Evolutionary conservation across 2,797 vertebrate genomes (phyloP).

Genomic region (Adelosebastes latens): DNA sequence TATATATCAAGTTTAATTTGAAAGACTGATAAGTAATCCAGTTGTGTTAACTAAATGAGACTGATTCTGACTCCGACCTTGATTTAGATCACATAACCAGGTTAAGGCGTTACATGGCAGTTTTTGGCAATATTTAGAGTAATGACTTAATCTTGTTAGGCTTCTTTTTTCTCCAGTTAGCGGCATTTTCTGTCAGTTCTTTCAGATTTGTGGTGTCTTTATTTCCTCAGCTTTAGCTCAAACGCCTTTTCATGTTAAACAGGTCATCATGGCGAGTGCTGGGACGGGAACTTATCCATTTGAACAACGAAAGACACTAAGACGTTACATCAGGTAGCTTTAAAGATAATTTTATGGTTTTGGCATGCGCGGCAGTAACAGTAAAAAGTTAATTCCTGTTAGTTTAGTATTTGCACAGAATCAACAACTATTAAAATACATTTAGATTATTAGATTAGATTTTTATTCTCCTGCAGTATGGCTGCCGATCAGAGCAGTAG

Average conservation of each 20-base stretch:
- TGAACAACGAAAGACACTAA: background rate
- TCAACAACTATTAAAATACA: no score
- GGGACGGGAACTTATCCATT: background rate
- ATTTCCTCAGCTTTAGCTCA: no score
- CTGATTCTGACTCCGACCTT: background rate
- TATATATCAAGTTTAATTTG: background rate
- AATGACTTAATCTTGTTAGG: conserved; percentile 9
- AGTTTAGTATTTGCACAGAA: no score
- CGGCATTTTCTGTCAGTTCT: background rate
- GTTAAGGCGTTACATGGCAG: background rate
- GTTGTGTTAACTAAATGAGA: background rate
- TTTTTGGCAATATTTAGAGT: background rate
- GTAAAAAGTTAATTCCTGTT: no score
- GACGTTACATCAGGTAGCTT: no score
- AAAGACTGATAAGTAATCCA: background rate
- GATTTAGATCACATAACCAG: background rate
- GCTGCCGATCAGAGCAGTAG: no score
- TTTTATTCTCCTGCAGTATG: no score
- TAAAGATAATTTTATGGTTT: no score
- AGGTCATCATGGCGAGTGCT: background rate
- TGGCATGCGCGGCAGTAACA: no score
- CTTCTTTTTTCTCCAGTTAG: background rate
- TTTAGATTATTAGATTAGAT: no score
- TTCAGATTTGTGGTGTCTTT: background rate
- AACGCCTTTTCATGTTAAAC: no score